A percentile compares a stretch with the other conserved stretches of the same genome.
Conservation (phyloP, 2,888 invertebrate species). For the Melolontha melolontha region DNA sequence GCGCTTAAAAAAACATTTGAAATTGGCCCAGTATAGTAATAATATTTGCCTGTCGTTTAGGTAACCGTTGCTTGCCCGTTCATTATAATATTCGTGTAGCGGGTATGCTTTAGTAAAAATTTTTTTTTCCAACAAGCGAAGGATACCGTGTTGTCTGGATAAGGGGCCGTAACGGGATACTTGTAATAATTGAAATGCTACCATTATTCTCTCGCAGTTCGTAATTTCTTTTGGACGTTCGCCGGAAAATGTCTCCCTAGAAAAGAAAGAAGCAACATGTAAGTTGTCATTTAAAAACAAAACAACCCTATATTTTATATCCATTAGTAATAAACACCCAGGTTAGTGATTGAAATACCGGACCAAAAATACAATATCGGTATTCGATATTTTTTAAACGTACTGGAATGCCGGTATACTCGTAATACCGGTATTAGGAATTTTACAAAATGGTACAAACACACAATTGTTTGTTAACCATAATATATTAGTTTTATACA, state of each 20-base stretch:
- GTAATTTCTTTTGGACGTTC: slow-evolving; percentile 50
- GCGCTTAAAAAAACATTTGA: slow-evolving; percentile 68
- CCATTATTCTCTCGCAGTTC: slow-evolving; percentile 58
- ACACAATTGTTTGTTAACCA: too few relatives aligned
- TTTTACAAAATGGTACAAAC: too few relatives aligned
- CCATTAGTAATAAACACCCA: too few relatives aligned
- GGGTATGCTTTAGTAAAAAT: slow-evolving; percentile 59
- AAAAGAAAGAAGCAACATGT: background rate
- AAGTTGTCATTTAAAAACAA: too few relatives aligned
- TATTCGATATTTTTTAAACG: too few relatives aligned
- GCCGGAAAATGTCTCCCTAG: slow-evolving; percentile 14
- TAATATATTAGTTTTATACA: too few relatives aligned
- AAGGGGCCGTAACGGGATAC: slow-evolving; percentile 54
- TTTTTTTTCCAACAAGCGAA: slow-evolving; percentile 53
- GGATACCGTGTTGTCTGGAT: slow-evolving; percentile 55
- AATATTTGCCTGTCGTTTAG: slow-evolving; percentile 63
- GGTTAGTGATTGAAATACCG: too few relatives aligned
- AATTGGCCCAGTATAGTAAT: slow-evolving; percentile 71
- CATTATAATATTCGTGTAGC: slow-evolving; percentile 60
- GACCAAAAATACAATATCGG: too few relatives aligned
- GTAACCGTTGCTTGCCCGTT: slow-evolving; percentile 55
- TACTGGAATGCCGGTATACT: too few relatives aligned
- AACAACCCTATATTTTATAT: too few relatives aligned
- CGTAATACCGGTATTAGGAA: too few relatives aligned
- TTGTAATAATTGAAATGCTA: slow-evolving; percentile 56